Evolutionary conservation across 1,140 invertebrate genomes (phyloP), one percentile per base, ranked within the genome.

Genomic region (Linepithema humile): DNA sequence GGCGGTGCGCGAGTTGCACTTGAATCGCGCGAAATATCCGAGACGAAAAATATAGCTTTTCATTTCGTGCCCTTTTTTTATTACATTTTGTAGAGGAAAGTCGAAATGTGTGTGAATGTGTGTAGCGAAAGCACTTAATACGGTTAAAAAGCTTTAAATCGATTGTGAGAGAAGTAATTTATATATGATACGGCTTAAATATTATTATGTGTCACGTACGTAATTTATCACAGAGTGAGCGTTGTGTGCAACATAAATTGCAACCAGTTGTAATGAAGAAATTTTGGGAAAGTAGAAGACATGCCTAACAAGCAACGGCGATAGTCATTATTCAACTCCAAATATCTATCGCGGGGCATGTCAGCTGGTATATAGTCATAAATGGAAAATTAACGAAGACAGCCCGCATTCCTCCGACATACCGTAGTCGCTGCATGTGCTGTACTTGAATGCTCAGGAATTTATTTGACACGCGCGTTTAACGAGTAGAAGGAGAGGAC

Each of bases 301-400:
- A 20, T 20, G 6, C 23, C 38, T 69, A 80, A 80, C 23, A 26
- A 57, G 35, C 35, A 17, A 1, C 12, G 26, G 43, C 55, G 12
- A 55, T 55, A 65, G 26, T 12, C 35, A 69, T 80, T 80, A 80
- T 80, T 80, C 55, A 69, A 69, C 35, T 20, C 43, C 20, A 50
- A 50, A 77, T 29, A 59, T 78, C 20, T 65, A 65, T 69, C 23
- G 45, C 2, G 12, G 35, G 20, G 74, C 74, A 38, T n/a, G 59
- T 80, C 26, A 69, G 48, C 64, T 12, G 15, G 23, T 15, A 20
- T 65, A 69, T 40, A 29, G 48, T 78, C 75, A 53, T 55, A 80
- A 80, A 55, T 80, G 35, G 64, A 69, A 69, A 69, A 80, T 80
- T 40, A 80, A 80, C 75, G 48, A 80, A 80, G 64, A 69, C 48